Evolutionary conservation across 2,797 vertebrate species (phyloP).

Genomic region (Amphiprion clarkii): DNA sequence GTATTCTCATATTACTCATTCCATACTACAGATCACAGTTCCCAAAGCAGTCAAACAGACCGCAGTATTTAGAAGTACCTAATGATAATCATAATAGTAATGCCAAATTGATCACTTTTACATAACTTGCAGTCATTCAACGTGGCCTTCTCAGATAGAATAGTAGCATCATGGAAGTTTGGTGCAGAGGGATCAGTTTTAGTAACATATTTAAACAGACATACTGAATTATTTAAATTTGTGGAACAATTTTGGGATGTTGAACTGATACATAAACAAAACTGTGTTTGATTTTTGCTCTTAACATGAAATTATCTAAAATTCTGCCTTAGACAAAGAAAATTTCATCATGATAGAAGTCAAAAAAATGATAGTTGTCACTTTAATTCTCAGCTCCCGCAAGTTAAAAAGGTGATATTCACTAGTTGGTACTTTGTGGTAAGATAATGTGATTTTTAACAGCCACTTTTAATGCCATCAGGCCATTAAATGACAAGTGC

Average conservation of each 20-base stretch:
- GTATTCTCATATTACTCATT: conserved; percentile 34
- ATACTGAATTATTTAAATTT: neutral
- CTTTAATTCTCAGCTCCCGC: neutral
- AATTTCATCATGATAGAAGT: conserved; percentile 19
- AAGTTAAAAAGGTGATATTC: neutral
- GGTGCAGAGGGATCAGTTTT: conserved; percentile 21
- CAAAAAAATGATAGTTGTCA: conserved; percentile 10
- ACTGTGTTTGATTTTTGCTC: conserved; percentile 28
- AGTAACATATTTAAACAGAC: conserved; percentile 12
- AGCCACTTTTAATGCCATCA: conserved; percentile 4
- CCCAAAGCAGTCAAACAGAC: conserved; percentile 18
- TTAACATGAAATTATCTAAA: conserved; percentile 6
- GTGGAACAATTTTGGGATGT: neutral
- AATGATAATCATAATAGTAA: conserved; percentile 13
- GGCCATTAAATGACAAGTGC: conserved; percentile 48
- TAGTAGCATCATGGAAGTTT: conserved; percentile 7
- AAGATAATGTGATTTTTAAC: neutral
- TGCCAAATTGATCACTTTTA: conserved; percentile 14
- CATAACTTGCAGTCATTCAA: conserved; percentile 16
- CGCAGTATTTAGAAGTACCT: conserved; percentile 35
- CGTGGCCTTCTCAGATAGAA: neutral
- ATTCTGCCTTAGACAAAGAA: conserved; percentile 7
- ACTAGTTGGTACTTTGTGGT: neutral
- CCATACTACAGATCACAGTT: conserved; percentile 3
- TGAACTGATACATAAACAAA: conserved; percentile 8